Conservation (phyloP, 2,113 vertebrate species). For the Austrofundulus limnaeus region DNA sequence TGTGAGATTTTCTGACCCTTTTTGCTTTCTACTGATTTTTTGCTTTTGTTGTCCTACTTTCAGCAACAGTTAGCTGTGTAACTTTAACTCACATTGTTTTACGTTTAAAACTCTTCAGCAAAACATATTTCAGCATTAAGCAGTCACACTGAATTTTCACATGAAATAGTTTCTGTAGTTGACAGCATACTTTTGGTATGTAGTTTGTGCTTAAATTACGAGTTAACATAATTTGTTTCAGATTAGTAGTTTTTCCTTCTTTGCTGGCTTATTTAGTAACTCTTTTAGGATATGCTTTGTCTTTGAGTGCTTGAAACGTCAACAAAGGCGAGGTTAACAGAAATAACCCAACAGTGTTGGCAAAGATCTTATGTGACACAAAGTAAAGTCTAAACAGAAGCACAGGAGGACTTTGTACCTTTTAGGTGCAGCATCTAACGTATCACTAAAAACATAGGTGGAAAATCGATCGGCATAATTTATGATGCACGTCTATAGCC, state of each 20-base stretch:
- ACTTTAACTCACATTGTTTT: too few relatives aligned
- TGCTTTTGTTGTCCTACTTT: too few relatives aligned
- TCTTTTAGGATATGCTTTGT: neutral
- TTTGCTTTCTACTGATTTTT: too few relatives aligned
- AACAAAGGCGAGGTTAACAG: too few relatives aligned
- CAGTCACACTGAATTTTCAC: too few relatives aligned
- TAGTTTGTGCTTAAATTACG: too few relatives aligned
- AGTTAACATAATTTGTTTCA: neutral
- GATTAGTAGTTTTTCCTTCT: neutral
- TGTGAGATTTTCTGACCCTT: too few relatives aligned
- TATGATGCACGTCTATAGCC: constrained; percentile 7
- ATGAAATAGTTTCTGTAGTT: too few relatives aligned
- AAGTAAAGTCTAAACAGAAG: constrained; percentile 8
- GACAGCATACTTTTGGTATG: too few relatives aligned
- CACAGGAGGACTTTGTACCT: constrained; percentile 33
- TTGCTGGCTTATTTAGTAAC: neutral
- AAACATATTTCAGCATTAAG: too few relatives aligned
- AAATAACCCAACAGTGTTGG: neutral
- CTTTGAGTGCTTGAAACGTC: neutral
- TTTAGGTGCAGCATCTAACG: neutral
- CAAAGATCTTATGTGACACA: neutral
- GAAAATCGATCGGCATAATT: constrained; percentile 30
- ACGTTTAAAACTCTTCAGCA: too few relatives aligned
- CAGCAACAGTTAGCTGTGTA: too few relatives aligned
- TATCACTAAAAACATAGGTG: constrained; percentile 5